Evolutionary conservation across 2,797 vertebrate species (phyloP).

Genomic region (Psittacula derbiana): DNA sequence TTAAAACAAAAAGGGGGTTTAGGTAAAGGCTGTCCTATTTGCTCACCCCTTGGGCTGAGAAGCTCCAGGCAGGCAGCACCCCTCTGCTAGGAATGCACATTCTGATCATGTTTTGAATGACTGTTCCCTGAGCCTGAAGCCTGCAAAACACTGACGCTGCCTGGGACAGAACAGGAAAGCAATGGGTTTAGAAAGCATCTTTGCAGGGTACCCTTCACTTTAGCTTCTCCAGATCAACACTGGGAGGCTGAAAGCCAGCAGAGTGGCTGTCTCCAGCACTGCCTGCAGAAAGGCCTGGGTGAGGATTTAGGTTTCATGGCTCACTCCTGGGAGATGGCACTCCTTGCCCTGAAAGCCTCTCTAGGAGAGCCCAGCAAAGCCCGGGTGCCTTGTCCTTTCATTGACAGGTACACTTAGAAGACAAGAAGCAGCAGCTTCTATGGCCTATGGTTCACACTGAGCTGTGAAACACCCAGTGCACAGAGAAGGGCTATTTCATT

Average conservation of each 20-base stretch:
- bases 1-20: accelerated
- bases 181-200: neutral
- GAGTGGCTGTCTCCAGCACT: neutral
- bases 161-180: neutral
- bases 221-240: neutral
- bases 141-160: neutral
- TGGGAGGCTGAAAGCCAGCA: neutral
- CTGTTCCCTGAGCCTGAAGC: neutral
- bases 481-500: constrained; percentile 22
- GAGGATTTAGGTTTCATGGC: neutral
- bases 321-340: neutral
- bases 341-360: neutral
- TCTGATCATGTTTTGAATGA: neutral
- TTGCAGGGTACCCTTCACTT: neutral
- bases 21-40: neutral
- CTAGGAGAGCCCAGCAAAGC: neutral
- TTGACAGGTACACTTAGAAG: neutral
- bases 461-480: neutral
- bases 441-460: neutral
- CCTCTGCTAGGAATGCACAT: neutral
- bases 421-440: constrained; percentile 25
- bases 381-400: neutral
- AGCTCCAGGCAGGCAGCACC: neutral
- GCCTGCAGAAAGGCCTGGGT: neutral
- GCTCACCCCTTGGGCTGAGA: neutral